These are phyloP conservation scores for Pedionomus torquatus DNA, from an alignment of 2,113 vertebrate species.

Conservation along the genomic window DNA sequence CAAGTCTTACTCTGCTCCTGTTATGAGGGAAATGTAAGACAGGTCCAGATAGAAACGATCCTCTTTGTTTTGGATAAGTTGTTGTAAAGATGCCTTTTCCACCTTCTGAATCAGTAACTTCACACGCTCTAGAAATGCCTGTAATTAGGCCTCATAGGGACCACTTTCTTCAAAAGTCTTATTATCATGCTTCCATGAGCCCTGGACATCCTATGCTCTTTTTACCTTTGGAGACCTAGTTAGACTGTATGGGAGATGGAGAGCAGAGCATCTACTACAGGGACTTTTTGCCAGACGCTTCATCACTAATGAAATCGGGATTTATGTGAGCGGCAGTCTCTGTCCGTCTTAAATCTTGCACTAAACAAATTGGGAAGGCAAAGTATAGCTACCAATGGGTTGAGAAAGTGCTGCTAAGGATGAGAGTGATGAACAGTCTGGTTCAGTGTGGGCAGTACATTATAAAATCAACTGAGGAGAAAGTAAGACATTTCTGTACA, in stretches of 20 bases:
- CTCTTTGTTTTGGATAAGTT: background rate
- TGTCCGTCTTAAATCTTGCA: slow-evolving; percentile 8
- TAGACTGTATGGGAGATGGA: background rate
- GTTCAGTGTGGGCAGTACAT: slow-evolving; percentile 5
- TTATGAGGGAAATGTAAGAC: background rate
- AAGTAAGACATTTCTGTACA: background rate
- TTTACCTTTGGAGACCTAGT: background rate
- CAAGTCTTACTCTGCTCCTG: background rate
- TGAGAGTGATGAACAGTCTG: background rate
- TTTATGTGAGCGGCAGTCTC: background rate
- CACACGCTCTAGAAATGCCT: background rate
- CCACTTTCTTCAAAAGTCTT: background rate
- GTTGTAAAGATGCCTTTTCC: background rate
- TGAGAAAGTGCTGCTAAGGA: background rate
- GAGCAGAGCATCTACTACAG: background rate
- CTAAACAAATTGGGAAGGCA: slow-evolving; percentile 6
- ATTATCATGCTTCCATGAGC: background rate
- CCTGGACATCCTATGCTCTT: background rate
- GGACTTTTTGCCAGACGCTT: background rate
- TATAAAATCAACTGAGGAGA: background rate
- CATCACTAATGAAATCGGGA: background rate
- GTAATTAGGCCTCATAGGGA: slow-evolving; percentile 52
- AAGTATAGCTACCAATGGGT: background rate
- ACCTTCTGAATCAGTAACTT: slow-evolving; percentile 11
- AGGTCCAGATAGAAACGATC: background rate